Evolutionary conservation across 2,797 vertebrate genomes (phyloP).

Genomic region (Scolopax rusticola): DNA sequence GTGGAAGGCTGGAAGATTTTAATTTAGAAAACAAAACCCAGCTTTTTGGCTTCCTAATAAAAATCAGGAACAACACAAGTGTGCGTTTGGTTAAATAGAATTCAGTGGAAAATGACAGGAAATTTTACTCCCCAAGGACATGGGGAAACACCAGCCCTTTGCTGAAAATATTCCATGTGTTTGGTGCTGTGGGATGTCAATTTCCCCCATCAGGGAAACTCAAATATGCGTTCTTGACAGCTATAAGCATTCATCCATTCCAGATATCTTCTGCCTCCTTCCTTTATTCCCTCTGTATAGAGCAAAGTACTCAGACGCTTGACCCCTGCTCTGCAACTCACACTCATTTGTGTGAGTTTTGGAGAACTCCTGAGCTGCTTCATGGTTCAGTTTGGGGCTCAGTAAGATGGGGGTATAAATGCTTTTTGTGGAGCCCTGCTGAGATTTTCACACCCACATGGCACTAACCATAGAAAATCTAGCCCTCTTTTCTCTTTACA

Average conservation of each 20-base stretch:
- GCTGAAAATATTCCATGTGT: background rate
- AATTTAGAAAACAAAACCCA: background rate
- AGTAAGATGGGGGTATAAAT: background rate
- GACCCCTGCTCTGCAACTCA: background rate
- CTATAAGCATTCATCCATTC: background rate
- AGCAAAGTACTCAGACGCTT: background rate
- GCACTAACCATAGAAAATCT: background rate
- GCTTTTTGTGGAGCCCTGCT: background rate
- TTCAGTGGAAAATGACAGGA: background rate
- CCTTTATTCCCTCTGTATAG: background rate
- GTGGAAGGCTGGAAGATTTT: background rate
- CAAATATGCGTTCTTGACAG: background rate
- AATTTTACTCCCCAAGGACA: background rate
- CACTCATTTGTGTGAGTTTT: background rate
- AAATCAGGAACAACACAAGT: background rate
- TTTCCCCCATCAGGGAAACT: background rate
- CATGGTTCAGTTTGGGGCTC: background rate
- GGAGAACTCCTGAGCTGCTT: background rate
- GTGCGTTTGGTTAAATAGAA: background rate
- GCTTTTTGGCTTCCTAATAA: background rate
- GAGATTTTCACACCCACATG: background rate
- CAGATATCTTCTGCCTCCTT: background rate
- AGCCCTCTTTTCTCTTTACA: background rate
- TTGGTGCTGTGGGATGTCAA: background rate
- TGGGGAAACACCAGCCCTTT: background rate